Base-by-base conservation (phyloP, 2,888 invertebrate genomes). In the Catocala nupta region DNA sequence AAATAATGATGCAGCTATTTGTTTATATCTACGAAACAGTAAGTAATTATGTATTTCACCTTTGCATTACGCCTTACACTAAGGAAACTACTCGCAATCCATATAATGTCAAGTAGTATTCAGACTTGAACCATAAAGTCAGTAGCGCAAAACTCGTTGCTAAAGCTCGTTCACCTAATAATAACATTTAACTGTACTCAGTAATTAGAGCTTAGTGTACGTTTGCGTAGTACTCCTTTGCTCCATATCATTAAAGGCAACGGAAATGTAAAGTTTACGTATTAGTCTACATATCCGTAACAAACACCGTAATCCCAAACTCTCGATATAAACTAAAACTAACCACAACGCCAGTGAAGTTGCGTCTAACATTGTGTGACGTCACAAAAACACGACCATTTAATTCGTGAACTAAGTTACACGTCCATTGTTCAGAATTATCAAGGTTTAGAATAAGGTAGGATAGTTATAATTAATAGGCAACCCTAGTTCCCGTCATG, bases 381-480 rank as follows among this genome's bases (percentile, higher is more conserved):
- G 69, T 67, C 57, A 68, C 68, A 71, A 77, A 77, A 76, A 69
- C 68, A 52, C n/a, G 51, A 51, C 63, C 69, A 71, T 69, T 71
- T 77, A 68, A 69, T 74, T 68, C 64, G 53, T 63, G 48, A 67
- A 67, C 63, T 65, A 63, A 73, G 62, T 65, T 63, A 64, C 60
- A 49, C 57, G 54, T 64, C 71, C 54, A 68, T 53, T 68, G 59
- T 60, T 60, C 45, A 63, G 36, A 67, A 68, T 55, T 58, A 77
- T 54, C 59, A 57, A 63, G 59, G 55, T 60, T 65, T 55, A 68
- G 75, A 75, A 77, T 75, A 74, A 80, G 80, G 69, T 71, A 73
- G 75, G 81, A 78, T 80, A 75, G 75, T 75, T 73, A 79, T 83
- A 83, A 85, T 84, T 81, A 85, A 85, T 84, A 65, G 80, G 68